A percentile compares a stretch with the other conserved stretches of the same genome.
Conservation (phyloP, 1,140 invertebrate species). For the Drosophila erecta region DNA sequence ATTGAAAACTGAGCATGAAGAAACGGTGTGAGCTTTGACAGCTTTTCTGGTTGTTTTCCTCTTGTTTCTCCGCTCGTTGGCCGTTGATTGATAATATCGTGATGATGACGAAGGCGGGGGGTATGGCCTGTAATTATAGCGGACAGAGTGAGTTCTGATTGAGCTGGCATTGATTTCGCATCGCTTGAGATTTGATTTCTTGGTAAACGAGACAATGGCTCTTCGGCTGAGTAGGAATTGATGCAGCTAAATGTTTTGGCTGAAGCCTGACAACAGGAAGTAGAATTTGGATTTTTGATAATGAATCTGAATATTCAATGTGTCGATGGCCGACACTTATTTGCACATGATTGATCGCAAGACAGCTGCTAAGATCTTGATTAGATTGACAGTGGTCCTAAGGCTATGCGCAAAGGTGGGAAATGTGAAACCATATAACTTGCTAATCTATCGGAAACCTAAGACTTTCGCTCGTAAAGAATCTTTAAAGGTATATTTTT, state of each 20-base stretch:
- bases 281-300: slow-evolving; percentile 36
- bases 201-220: slow-evolving; percentile 4
- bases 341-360: slow-evolving; percentile 33
- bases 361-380: slow-evolving; percentile 37
- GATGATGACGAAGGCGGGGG: slow-evolving; percentile 45
- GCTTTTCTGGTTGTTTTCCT: slow-evolving; percentile 40
- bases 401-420: slow-evolving; percentile 27
- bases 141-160: slow-evolving; percentile 42
- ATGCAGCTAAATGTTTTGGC: slow-evolving; percentile 30
- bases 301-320: slow-evolving; percentile 44
- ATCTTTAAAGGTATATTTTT: too few relatives aligned
- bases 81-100: slow-evolving; percentile 58
- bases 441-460: neutral
- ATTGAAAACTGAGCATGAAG: slow-evolving; percentile 79
- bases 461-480: neutral
- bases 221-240: slow-evolving; percentile 1
- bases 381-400: slow-evolving; percentile 26
- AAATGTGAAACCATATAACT: slow-evolving; percentile 1
- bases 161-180: slow-evolving; percentile 42
- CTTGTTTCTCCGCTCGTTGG: slow-evolving; percentile 21
- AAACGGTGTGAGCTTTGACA: slow-evolving; percentile 77
- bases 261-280: slow-evolving; percentile 40
- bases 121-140: slow-evolving; percentile 42
- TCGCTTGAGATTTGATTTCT: slow-evolving; percentile 1
- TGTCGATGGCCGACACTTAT: slow-evolving; percentile 38